Conservation (phyloP, 1,140 invertebrate species). For the Theocolax elegans region DNA sequence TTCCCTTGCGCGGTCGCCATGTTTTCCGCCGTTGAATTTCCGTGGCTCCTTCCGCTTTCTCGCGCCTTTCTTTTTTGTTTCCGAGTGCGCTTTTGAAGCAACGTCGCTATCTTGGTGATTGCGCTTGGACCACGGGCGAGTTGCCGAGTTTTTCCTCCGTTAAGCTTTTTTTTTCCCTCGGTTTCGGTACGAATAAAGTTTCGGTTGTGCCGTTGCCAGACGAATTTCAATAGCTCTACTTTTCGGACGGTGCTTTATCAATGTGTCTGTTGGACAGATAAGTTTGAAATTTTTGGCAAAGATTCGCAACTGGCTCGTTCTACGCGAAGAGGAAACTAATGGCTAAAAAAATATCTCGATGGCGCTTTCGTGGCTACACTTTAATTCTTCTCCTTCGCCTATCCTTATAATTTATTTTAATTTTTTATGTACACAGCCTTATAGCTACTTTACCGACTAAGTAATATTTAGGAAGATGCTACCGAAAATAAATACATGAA, state of each 20-base stretch:
- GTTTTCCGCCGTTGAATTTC: not conserved
- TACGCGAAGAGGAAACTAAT: too few relatives aligned
- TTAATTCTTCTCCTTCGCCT: too few relatives aligned
- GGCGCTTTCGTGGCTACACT: too few relatives aligned
- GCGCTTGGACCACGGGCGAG: not conserved
- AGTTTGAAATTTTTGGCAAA: slow-evolving; percentile 21
- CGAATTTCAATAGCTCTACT: slow-evolving; percentile 18
- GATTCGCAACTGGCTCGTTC: too few relatives aligned
- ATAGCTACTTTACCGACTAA: too few relatives aligned
- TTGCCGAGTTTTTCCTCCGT: not conserved
- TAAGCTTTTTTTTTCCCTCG: not conserved
- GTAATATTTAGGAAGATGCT: too few relatives aligned
- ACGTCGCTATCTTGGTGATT: not conserved
- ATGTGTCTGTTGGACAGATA: not conserved
- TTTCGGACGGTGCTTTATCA: slow-evolving; percentile 17
- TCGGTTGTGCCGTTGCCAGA: not conserved
- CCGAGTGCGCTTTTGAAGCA: not conserved
- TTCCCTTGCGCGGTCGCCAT: not conserved
- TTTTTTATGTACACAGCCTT: too few relatives aligned
- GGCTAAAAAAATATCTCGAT: too few relatives aligned
- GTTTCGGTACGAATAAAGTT: not conserved
- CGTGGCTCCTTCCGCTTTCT: not conserved
- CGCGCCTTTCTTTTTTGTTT: not conserved
- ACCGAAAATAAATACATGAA: too few relatives aligned
- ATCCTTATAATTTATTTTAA: too few relatives aligned